Conservation (phyloP, 1,140 invertebrate genomes). For the Uloborus diversus region DNA sequence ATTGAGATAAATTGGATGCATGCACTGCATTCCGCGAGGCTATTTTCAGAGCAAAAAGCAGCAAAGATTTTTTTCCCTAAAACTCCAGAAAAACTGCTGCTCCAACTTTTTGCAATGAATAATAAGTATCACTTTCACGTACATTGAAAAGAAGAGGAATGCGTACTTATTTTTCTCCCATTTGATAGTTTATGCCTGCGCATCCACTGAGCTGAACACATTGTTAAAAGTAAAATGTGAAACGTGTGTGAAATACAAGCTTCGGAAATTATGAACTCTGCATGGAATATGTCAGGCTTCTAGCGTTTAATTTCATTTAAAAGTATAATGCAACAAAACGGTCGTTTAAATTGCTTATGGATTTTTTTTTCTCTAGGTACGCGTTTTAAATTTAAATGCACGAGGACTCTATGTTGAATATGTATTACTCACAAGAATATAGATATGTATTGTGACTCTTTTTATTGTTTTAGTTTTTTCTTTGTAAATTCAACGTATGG, state of each 20-base stretch:
- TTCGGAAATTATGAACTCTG: constrained; percentile 28
- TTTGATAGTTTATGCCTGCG: not conserved
- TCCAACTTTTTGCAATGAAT: constrained; percentile 28
- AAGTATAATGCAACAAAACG: no score
- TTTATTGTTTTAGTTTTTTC: no score
- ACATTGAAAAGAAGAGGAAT: constrained; percentile 7
- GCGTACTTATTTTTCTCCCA: not conserved
- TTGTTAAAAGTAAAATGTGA: constrained; percentile 39
- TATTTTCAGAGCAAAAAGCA: constrained; percentile 32
- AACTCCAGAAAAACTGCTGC: constrained; percentile 1
- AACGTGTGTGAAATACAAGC: constrained; percentile 46
- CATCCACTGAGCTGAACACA: constrained; percentile 18
- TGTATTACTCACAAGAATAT: no score
- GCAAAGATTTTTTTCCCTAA: not conserved
- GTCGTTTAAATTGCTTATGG: no score
- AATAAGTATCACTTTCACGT: constrained; percentile 51
- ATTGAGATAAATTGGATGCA: constrained; percentile 50
- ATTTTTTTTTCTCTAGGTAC: no score
- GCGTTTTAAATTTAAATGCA: no score
- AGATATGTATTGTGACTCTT: no score
- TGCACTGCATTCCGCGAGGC: constrained; percentile 9
- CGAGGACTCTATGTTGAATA: no score
- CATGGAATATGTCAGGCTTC: no score
- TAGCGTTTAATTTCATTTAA: no score
- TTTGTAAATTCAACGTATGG: no score